Evolutionary conservation across 2,797 vertebrate species (phyloP), one percentile per base, ranked within the genome.

Genomic region (Coilia nasus): DNA sequence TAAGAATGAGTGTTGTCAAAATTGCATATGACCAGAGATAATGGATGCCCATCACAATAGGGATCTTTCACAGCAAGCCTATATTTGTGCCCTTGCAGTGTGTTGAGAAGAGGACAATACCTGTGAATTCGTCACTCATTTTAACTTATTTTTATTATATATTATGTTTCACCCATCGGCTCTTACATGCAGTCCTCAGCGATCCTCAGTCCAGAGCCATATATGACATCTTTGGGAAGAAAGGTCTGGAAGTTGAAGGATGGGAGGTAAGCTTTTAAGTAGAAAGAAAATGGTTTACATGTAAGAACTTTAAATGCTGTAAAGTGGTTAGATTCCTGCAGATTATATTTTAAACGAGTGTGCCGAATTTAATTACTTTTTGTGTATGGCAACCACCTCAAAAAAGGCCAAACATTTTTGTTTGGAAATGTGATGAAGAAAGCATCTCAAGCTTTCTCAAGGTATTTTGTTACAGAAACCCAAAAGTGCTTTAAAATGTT

Each of bases 141-240:
- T 2, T 15, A 28, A 15, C 23, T 28, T 67, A 14, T 31, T 67
- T 67, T 64, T 15, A 78, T 31, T 67, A 25, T 21, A 62, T 23
- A 17, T 31, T 41, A 41, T 78, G 15, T 44, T 41, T 44, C 35
- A 44, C 6, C 2, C 15, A 0, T 3, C 31, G 21, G 21, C 5
- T 6, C 64, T 6, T 31, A 31, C 31, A 19, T 44, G 19, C 94
- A 99, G 98, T 99, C 88, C 96, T 99, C 85, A 98, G 96, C 82
- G 98, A 99, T 83, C 96, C 97, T 82, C 98, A 99, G 91, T 97
- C 98, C 86, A 96, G 98, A 92, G 97, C 98, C 90, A 99, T 99
- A 93, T 99, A 99, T 95, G 98, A 99, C 91, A 96, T 99, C 81
- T 99, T 99, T 93, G 98, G 98, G 85, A 98, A 96, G 95, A 97